Base-by-base conservation (phyloP, 2,888 invertebrate genomes). In the Nycteola revayana region DNA sequence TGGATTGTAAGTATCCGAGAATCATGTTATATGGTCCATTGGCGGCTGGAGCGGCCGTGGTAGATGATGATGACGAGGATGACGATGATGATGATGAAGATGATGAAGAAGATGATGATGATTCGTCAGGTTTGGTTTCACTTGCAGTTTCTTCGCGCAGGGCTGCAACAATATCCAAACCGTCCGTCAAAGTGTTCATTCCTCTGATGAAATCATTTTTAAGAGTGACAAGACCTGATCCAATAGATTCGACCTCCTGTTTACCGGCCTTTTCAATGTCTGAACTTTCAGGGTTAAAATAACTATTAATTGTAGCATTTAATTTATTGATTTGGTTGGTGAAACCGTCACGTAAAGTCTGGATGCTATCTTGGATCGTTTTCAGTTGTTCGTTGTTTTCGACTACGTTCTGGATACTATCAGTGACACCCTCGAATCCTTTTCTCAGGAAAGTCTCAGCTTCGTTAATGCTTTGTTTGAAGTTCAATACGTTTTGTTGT, bases 171-270 rank as follows among this genome's bases (percentile, higher is more conserved):
- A 71, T 47, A 34, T 72, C 58, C 1, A 83, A 67, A 7, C 82
- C 79, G 18, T 75, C 72, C 2, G 68, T 46, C 14, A 86, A 56
- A 28, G 69, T 66, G 21, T 74, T 56, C 1, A 85, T 63, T 11
- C 75, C 78, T 2, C 43, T 54, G 21, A 75, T 63, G 37, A 86
- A 81, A 26, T 78, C 75, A 10, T 62, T 61, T 45, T 76, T 66
- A 8, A 86, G 60, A n/a, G 39, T 40, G 29, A 62, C 61, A 1
- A 77, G 57, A 6, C 62, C 48, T 1, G 56, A 38, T 31, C 74
- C 67, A 7, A 74, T n/a, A 55, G 10, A 49, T 54, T 39, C 58
- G 50, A 59, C 39, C 27, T 60, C 52, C 1, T 56, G 46, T 6
- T 35, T 42, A 20, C 48, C 53, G 36, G 35, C 1, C n/a, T 42